Evolutionary conservation across 2,888 invertebrate genomes (phyloP).

Genomic region (Mythimna pallens): DNA sequence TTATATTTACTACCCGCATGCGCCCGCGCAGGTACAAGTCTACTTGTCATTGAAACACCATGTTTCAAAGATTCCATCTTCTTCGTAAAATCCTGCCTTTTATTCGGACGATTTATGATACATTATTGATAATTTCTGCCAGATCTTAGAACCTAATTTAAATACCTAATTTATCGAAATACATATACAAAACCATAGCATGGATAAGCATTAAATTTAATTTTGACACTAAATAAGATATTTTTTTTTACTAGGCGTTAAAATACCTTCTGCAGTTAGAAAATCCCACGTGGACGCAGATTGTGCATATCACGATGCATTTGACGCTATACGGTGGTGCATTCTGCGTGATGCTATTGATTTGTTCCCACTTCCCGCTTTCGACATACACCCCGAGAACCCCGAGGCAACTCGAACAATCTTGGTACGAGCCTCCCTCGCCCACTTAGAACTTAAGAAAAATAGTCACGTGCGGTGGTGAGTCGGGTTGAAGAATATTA

Average conservation of each 20-base stretch:
- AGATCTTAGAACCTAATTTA: not conserved
- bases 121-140: not conserved
- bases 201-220: not conserved
- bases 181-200: not conserved
- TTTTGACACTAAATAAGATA: no score
- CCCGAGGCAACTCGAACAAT: constrained; percentile 44
- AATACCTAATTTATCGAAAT: no score
- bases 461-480: constrained; percentile 39
- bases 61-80: not conserved
- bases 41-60: no score
- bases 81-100: not conserved
- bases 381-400: constrained; percentile 56
- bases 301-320: constrained; percentile 29
- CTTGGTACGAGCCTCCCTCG: constrained; percentile 56
- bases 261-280: not conserved
- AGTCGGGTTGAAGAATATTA: constrained; percentile 7
- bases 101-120: no score
- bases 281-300: constrained; percentile 4
- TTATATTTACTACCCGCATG: constrained; percentile 7
- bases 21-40: not conserved
- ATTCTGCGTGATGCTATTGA: constrained; percentile 54
- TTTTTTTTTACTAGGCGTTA: not conserved
- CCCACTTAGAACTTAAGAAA: constrained; percentile 58
- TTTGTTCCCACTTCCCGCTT: constrained; percentile 53
- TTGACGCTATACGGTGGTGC: constrained; percentile 19